These are phyloP conservation scores for Herpetotheres cachinnans DNA, from an alignment of 2,113 vertebrate genomes.

Conservation along the genomic window DNA sequence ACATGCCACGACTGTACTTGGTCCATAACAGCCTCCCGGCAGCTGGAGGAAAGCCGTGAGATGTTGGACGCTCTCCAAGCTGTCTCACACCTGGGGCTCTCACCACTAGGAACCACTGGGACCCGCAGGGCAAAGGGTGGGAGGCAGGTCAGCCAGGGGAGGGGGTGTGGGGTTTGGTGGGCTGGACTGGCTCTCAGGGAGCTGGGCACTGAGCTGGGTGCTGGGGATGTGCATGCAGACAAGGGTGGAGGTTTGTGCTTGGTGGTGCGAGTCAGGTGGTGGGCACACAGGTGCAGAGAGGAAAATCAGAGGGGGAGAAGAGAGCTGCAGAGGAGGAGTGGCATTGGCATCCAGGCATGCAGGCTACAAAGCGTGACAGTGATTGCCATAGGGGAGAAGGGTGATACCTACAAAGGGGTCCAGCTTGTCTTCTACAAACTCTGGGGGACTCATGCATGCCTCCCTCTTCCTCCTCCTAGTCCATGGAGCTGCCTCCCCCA, in stretches of 20 bases:
- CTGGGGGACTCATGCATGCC: fast-evolving
- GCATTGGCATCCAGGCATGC: not conserved
- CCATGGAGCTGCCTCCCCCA: not conserved
- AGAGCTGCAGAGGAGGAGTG: not conserved
- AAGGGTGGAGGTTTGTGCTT: not conserved
- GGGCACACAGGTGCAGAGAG: not conserved
- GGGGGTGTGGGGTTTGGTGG: not conserved
- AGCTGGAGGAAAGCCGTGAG: not conserved
- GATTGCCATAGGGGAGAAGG: not conserved
- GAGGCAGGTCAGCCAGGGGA: not conserved
- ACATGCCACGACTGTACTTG: not conserved
- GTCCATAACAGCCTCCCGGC: not conserved
- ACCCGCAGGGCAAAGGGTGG: fast-evolving
- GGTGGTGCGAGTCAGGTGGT: not conserved
- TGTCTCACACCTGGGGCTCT: not conserved
- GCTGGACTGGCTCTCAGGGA: not conserved
- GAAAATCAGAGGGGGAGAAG: not conserved
- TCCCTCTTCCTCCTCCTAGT: not conserved
- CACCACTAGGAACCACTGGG: not conserved
- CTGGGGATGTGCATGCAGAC: not conserved
- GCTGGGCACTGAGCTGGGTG: not conserved
- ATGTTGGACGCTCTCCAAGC: not conserved
- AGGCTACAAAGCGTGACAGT: not conserved
- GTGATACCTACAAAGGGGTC: not conserved
- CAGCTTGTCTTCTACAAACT: not conserved